Evolutionary conservation across 2,888 invertebrate genomes (phyloP).

Genomic region (Agonopterix subpropinquella): DNA sequence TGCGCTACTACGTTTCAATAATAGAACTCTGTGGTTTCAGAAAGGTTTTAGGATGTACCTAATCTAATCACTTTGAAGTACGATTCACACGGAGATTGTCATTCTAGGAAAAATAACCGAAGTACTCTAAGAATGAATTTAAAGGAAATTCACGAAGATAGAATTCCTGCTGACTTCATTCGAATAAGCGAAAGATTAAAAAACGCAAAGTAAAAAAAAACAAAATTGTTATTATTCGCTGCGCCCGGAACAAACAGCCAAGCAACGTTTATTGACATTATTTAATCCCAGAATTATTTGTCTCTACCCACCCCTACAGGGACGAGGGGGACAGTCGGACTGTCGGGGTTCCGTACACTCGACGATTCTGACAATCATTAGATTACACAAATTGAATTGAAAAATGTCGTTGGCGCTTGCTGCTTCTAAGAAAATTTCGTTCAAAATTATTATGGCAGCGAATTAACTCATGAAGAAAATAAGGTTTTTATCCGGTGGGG

Average conservation of each 20-base stretch:
- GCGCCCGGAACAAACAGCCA: conserved; percentile 10
- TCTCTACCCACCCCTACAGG: background rate
- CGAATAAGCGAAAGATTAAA: conserved; percentile 2
- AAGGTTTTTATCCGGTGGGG: conserved; percentile 3
- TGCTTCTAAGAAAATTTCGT: background rate
- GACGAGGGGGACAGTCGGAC: background rate
- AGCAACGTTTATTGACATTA: conserved; percentile 21
- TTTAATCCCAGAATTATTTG: conserved; percentile 18
- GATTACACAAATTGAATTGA: conserved; percentile 8
- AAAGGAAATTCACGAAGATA: too few species aligned
- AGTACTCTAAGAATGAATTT: too few species aligned
- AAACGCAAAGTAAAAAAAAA: conserved; percentile 8
- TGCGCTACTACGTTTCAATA: too few species aligned
- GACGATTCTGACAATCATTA: conserved; percentile 4
- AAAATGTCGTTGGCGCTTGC: conserved; percentile 1
- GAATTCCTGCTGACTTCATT: background rate
- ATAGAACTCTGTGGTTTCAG: too few species aligned
- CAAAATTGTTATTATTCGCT: conserved; percentile 10
- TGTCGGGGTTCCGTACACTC: conserved; percentile 2
- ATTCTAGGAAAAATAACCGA: too few species aligned
- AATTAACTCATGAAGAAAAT: conserved; percentile 6
- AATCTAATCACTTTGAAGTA: too few species aligned
- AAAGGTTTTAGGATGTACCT: too few species aligned
- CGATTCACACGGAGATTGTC: too few species aligned
- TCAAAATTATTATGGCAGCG: conserved; percentile 1